Conservation (phyloP, 2,113 vertebrate genomes). For the Trematomus loennbergii region DNA sequence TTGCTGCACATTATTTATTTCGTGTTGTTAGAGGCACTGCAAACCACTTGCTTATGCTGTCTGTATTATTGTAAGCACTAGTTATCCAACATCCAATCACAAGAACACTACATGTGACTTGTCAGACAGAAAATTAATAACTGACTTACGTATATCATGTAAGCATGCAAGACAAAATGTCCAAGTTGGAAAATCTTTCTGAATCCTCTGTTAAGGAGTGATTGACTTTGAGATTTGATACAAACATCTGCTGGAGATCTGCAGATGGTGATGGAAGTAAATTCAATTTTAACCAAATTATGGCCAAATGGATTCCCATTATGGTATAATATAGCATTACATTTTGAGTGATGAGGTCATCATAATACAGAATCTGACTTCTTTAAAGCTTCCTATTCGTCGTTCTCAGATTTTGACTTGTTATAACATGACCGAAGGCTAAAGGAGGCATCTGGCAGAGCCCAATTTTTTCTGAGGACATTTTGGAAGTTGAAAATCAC, state of each 20-base stretch:
- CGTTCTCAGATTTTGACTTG: conserved; percentile 22
- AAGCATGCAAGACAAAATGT: conserved; percentile 6
- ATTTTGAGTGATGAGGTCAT: conserved; percentile 60
- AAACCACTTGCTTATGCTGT: not conserved
- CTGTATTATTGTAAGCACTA: not conserved
- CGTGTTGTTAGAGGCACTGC: too few species aligned
- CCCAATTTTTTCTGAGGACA: conserved; percentile 35
- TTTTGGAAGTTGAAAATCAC: conserved; percentile 36
- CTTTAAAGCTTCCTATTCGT: conserved; percentile 48
- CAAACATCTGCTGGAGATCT: conserved; percentile 64
- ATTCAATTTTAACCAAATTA: conserved; percentile 74
- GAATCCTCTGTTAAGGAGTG: conserved; percentile 5
- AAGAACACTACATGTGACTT: not conserved
- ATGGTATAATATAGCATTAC: conserved; percentile 51
- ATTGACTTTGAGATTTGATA: conserved; percentile 52
- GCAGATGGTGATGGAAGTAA: conserved; percentile 53
- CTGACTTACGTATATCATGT: not conserved
- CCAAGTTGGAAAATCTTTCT: not conserved
- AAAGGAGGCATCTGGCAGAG: conserved; percentile 41
- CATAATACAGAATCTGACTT: conserved; percentile 42
- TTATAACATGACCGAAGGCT: conserved; percentile 21
- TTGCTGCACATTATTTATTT: too few species aligned
- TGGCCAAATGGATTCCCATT: conserved; percentile 67
- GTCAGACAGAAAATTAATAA: not conserved
- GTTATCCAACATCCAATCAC: not conserved